These are phyloP conservation scores for Peromyscus californicus DNA, from an alignment of 2,113 vertebrate species.

Conservation along the genomic window DNA sequence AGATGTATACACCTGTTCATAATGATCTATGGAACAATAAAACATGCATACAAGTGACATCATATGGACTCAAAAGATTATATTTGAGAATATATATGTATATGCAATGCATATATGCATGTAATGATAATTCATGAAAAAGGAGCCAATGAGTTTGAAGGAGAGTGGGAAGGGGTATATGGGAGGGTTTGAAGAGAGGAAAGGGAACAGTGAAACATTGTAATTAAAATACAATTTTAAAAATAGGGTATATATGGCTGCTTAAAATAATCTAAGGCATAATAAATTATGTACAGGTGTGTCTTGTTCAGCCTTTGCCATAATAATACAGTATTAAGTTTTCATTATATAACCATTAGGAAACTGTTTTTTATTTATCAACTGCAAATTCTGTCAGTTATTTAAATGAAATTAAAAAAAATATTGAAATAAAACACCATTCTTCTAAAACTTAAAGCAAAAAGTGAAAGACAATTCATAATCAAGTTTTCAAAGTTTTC, in stretches of 20 bases:
- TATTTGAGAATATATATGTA: not conserved
- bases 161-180: not conserved
- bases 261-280: not conserved
- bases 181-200: not conserved
- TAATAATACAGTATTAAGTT: not conserved
- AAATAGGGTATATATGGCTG: not conserved
- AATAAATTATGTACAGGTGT: not conserved
- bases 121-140: not conserved
- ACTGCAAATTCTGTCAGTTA: conserved; percentile 1
- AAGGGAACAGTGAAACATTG: not conserved
- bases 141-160: not conserved
- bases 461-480: conserved; percentile 51
- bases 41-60: not conserved
- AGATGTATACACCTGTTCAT: not conserved
- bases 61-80: not conserved
- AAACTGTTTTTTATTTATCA: not conserved
- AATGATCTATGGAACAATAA: not conserved
- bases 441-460: conserved; percentile 42
- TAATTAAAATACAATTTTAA: not conserved
- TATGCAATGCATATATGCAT: not conserved
- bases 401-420: not conserved
- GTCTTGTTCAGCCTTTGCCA: not conserved
- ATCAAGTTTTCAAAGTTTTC: conserved; percentile 35
- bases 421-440: not conserved
- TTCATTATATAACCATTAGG: not conserved